Percentiles rank a stretch among this genome's conserved stretches.
Evolutionary conservation across 2,797 vertebrate genomes (phyloP).

Genomic region (Neoniphon sammara): DNA sequence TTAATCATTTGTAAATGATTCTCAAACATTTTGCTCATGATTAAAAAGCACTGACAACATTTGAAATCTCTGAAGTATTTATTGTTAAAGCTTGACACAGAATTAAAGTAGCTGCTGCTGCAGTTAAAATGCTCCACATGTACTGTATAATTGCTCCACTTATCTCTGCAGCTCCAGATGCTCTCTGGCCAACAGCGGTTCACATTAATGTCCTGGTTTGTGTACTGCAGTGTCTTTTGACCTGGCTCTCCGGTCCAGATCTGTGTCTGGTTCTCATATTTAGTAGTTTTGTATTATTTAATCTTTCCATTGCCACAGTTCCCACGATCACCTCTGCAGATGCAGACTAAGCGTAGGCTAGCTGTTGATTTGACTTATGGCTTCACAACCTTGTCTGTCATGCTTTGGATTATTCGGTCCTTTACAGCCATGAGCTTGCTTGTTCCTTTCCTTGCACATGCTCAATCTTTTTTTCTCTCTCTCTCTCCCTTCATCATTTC

Average conservation of each 20-base stretch:
- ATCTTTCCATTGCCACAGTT: slow-evolving; percentile 55
- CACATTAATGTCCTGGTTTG: slow-evolving; percentile 22
- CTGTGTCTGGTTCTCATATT: slow-evolving; percentile 61
- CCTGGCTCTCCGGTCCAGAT: slow-evolving; percentile 38
- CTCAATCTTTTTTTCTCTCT: slow-evolving; percentile 32
- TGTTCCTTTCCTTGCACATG: slow-evolving; percentile 29
- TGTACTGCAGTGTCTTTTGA: slow-evolving; percentile 8
- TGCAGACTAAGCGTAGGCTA: slow-evolving; percentile 37
- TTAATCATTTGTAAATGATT: slow-evolving; percentile 6
- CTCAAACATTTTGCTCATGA: slow-evolving; percentile 26
- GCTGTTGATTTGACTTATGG: slow-evolving; percentile 61
- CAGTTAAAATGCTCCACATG: slow-evolving; percentile 13
- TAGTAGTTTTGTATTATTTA: slow-evolving; percentile 49
- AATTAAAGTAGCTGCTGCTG: slow-evolving; percentile 4
- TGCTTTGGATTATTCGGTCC: slow-evolving; percentile 42
- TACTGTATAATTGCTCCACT: slow-evolving; percentile 12
- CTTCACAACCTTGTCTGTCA: slow-evolving; percentile 34
- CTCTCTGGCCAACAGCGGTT: slow-evolving; percentile 6
- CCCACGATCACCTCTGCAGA: slow-evolving; percentile 46
- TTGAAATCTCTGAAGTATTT: slow-evolving; percentile 1
- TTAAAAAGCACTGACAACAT: not conserved
- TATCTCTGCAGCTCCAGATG: slow-evolving; percentile 14
- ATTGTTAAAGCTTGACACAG: not conserved
- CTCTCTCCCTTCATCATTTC: slow-evolving; percentile 48
- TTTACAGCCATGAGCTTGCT: slow-evolving; percentile 26